A percentile compares a stretch with the other conserved stretches of the same genome.
phyloP scores from a whole-genome alignment of 2,888 invertebrate species.

The Oeneis ivallda region DNA sequence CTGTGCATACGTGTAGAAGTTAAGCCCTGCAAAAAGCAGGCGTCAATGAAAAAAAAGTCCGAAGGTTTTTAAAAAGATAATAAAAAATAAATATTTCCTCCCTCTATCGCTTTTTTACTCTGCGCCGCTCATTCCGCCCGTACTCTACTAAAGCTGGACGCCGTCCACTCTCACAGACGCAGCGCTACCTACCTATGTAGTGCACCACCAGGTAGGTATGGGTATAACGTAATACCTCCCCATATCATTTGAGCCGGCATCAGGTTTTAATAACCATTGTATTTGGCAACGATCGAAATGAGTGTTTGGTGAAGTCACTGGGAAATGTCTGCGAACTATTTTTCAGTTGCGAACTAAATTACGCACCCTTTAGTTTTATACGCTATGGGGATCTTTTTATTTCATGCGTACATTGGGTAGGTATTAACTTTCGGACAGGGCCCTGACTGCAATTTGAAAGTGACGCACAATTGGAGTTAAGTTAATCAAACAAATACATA shows the following conservation, averaged over 20 bases:
- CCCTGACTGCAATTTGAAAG: no score
- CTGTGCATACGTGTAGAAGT: background rate
- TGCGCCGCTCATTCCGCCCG: slow-evolving; percentile 62
- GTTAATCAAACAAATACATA: no score
- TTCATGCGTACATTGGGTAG: background rate
- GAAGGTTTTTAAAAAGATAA: background rate
- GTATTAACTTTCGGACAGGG: background rate
- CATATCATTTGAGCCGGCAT: slow-evolving; percentile 65
- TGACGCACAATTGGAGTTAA: no score
- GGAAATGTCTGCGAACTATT: slow-evolving; percentile 68
- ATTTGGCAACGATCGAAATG: slow-evolving; percentile 80
- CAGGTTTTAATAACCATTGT: slow-evolving; percentile 81
- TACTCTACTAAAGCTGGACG: slow-evolving; percentile 73
- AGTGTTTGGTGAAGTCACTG: slow-evolving; percentile 64
- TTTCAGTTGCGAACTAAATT: slow-evolving; percentile 49
- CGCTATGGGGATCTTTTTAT: slow-evolving; percentile 2
- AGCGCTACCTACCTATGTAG: slow-evolving; percentile 42
- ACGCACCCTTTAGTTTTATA: slow-evolving; percentile 43
- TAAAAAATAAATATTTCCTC: slow-evolving; percentile 9
- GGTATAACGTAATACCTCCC: slow-evolving; percentile 55
- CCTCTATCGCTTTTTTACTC: slow-evolving; percentile 38
- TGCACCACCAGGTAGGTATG: slow-evolving; percentile 39
- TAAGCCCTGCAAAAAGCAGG: slow-evolving; percentile 6
- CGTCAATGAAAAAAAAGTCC: slow-evolving; percentile 2
- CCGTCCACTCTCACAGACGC: slow-evolving; percentile 69